These are phyloP conservation scores for Drosophila atroscutellata DNA, from an alignment of 2,888 invertebrate species.

Conservation along the genomic window DNA sequence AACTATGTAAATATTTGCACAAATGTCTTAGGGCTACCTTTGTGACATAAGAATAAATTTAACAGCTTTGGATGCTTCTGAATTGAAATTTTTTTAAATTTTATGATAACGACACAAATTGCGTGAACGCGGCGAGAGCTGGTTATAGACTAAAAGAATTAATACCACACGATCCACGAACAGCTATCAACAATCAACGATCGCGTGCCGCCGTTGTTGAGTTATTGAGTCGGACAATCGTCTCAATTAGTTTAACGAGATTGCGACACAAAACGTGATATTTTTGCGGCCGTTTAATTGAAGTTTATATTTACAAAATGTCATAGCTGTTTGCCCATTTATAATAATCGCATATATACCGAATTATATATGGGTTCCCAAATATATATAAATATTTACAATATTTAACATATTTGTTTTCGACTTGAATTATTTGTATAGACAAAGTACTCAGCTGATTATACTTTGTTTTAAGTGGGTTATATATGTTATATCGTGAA, in stretches of 20 bases:
- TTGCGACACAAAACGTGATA: constrained; percentile 58
- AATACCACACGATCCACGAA: constrained; percentile 1
- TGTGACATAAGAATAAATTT: constrained; percentile 10
- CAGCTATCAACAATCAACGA: constrained; percentile 13
- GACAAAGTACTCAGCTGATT: neutral
- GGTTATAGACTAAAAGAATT: constrained; percentile 45
- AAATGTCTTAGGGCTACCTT: constrained; percentile 49
- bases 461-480: neutral
- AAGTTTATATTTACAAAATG: constrained; percentile 10
- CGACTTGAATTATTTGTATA: neutral
- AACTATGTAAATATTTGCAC: constrained; percentile 49
- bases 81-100: constrained; percentile 2
- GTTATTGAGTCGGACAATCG: constrained; percentile 48
- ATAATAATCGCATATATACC: neutral
- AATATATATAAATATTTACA: neutral
- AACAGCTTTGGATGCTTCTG: constrained; percentile 9
- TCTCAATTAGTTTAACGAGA: constrained; percentile 57
- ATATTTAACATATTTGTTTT: neutral
- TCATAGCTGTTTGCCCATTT: neutral
- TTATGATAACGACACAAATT: neutral
- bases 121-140: constrained; percentile 33
- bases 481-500: neutral
- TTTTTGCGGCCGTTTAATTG: constrained; percentile 32
- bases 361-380: neutral
- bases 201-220: constrained; percentile 57